Evolutionary conservation across 2,113 vertebrate species (phyloP).

Genomic region (Parus major): DNA sequence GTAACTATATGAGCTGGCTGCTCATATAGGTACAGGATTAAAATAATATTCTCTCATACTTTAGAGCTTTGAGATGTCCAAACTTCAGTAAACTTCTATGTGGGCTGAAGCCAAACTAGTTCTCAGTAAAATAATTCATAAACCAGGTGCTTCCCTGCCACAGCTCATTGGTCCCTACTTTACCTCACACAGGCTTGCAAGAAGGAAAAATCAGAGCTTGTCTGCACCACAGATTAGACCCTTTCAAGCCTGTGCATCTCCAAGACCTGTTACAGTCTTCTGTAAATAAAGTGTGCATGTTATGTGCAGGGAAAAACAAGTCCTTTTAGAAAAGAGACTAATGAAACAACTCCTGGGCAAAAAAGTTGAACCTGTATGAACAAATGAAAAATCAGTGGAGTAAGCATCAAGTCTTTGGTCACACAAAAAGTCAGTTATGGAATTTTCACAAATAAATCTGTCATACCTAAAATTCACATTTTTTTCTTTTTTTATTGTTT

Average conservation of each 20-base stretch:
- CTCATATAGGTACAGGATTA: neutral
- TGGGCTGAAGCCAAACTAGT: neutral
- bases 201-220: neutral
- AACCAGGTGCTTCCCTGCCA: neutral
- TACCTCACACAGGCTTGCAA: fast-evolving
- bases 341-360: fast-evolving
- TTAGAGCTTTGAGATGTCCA: neutral
- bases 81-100: neutral
- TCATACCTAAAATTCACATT: neutral
- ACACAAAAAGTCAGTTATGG: neutral
- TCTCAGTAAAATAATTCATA: neutral
- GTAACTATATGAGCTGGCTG: neutral
- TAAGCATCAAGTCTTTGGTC: neutral
- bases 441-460: neutral
- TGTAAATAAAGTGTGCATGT: neutral
- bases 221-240: neutral
- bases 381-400: neutral
- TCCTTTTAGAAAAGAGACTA: neutral
- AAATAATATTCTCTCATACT: neutral
- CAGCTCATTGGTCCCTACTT: fast-evolving
- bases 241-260: neutral
- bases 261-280: neutral
- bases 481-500: neutral
- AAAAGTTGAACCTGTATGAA: neutral
- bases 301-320: fast-evolving